Evolutionary conservation across 2,888 invertebrate genomes (phyloP).

Genomic region (Microplitis deprimator): DNA sequence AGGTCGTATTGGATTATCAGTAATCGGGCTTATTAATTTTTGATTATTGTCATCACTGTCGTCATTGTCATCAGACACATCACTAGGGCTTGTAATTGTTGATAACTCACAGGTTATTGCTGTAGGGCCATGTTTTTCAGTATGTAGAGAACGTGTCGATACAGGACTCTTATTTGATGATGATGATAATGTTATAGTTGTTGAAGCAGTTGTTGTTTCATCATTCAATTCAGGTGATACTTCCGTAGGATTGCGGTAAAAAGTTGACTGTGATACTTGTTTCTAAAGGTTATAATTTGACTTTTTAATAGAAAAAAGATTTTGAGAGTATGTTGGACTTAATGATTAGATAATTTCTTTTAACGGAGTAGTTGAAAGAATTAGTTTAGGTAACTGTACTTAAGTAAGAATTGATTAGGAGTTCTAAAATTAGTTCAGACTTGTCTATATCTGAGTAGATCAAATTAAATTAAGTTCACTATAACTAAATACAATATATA

Average conservation of each 20-base stretch:
- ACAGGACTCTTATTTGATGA: constrained; percentile 42
- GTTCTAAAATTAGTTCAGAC: too few species aligned
- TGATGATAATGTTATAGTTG: constrained; percentile 27
- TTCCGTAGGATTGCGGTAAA: constrained; percentile 59
- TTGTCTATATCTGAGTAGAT: too few species aligned
- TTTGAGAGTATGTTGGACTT: neutral
- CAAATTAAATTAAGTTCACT: too few species aligned
- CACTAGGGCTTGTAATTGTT: constrained; percentile 13
- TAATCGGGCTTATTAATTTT: constrained; percentile 5
- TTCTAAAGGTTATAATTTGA: constrained; percentile 23
- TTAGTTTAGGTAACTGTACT: neutral
- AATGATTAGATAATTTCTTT: constrained; percentile 5
- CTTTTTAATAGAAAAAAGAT: neutral
- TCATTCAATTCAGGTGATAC: constrained; percentile 34
- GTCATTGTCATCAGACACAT: constrained; percentile 24
- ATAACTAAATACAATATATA: too few species aligned
- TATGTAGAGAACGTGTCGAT: constrained; percentile 38
- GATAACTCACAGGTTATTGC: constrained; percentile 12
- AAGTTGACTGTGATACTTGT: constrained; percentile 48
- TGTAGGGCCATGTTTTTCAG: constrained; percentile 15
- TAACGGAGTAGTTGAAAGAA: neutral
- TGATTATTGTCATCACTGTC: constrained; percentile 28
- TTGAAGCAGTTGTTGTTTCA: constrained; percentile 16
- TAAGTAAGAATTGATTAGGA: too few species aligned
- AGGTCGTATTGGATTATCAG: constrained; percentile 71